Evolutionary conservation across 1,140 invertebrate genomes (phyloP).

Genomic region (Lepidurus arcticus): DNA sequence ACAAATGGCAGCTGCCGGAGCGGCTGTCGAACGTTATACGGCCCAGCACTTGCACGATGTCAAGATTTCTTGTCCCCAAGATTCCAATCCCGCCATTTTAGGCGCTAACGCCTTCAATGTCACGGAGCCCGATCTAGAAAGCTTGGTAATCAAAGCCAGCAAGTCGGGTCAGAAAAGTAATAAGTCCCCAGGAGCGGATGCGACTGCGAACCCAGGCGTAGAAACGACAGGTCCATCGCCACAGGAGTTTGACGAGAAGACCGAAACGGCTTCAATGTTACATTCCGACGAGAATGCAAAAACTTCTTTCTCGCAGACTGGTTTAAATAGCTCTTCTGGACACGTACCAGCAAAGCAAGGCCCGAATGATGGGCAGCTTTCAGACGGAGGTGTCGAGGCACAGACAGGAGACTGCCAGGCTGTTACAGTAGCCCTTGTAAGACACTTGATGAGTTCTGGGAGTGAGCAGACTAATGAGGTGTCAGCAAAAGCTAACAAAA

Average conservation of each 20-base stretch:
- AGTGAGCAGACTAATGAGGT: slow-evolving; percentile 1
- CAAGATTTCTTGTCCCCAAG: slow-evolving; percentile 32
- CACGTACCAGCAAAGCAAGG: background rate
- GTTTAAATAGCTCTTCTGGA: background rate
- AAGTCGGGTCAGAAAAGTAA: background rate
- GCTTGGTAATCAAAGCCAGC: background rate
- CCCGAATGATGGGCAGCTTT: background rate
- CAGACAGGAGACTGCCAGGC: background rate
- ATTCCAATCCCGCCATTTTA: slow-evolving; percentile 30
- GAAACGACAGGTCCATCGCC: background rate
- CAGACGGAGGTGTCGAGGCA: background rate
- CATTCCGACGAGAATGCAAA: background rate
- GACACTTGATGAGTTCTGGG: background rate
- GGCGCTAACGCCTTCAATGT: slow-evolving; percentile 32
- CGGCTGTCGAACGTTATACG: slow-evolving; percentile 59
- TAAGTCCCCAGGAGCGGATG: too few species aligned
- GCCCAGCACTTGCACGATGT: slow-evolving; percentile 36
- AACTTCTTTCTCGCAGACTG: background rate
- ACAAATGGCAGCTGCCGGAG: slow-evolving; percentile 62
- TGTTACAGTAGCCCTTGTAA: background rate
- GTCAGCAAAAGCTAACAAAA: background rate
- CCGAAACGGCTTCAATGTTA: background rate
- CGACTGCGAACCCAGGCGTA: background rate
- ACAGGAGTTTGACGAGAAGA: background rate
- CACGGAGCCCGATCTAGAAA: slow-evolving; percentile 21